Evolutionary conservation across 2,888 invertebrate genomes (phyloP).

Genomic region (Galerucella calmariensis): DNA sequence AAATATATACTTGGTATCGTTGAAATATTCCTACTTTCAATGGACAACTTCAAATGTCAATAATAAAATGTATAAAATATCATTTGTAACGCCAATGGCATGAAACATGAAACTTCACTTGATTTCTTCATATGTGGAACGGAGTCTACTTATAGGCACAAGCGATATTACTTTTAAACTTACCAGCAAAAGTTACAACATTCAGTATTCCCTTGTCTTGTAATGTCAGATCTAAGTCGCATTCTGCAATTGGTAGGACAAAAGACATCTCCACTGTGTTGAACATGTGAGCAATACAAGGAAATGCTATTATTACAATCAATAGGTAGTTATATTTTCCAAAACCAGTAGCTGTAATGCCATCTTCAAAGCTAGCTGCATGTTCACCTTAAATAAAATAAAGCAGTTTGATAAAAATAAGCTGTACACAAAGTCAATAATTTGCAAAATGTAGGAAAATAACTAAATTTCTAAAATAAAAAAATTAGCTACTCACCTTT

Average conservation of each 20-base stretch:
- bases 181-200: constrained; percentile 78
- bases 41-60: too few species aligned
- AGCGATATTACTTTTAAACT: constrained; percentile 9
- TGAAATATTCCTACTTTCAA: too few species aligned
- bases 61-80: too few species aligned
- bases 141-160: too few species aligned
- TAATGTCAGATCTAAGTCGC: constrained; percentile 74
- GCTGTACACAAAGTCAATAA: too few species aligned
- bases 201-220: constrained; percentile 78
- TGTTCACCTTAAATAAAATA: background rate
- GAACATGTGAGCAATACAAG: constrained; percentile 74
- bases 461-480: background rate
- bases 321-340: constrained; percentile 76
- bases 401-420: too few species aligned
- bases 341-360: constrained; percentile 73
- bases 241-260: constrained; percentile 78
- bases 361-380: constrained; percentile 39
- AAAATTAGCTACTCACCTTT: background rate
- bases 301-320: constrained; percentile 70
- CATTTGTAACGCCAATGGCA: background rate
- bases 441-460: too few species aligned
- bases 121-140: background rate
- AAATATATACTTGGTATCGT: too few species aligned
- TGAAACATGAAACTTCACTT: background rate
- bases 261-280: constrained; percentile 78